These are phyloP conservation scores for Epiblema foenella DNA, from an alignment of 2,888 invertebrate species.

Conservation along the genomic window DNA sequence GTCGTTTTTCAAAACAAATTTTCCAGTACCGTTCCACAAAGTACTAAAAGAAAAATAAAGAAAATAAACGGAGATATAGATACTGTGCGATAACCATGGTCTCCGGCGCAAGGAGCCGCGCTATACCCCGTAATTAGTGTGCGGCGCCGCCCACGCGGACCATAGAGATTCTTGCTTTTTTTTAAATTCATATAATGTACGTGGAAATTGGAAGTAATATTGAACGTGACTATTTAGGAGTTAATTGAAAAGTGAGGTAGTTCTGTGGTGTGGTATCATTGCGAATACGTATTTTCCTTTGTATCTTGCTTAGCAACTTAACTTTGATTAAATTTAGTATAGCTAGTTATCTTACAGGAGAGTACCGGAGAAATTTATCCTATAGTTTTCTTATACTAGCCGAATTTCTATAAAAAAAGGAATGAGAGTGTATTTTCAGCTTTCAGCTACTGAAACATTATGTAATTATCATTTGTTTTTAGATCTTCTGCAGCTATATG, in stretches of 20 bases:
- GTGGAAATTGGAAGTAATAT: conserved; percentile 35
- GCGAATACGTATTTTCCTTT: background rate
- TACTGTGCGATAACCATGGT: conserved; percentile 49
- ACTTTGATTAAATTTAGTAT: too few relatives aligned
- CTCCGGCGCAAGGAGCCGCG: conserved; percentile 54
- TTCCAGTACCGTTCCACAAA: conserved; percentile 17
- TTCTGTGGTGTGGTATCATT: conserved; percentile 6
- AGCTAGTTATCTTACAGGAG: too few relatives aligned
- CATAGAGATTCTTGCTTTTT: conserved; percentile 56
- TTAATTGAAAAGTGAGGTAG: conserved; percentile 40
- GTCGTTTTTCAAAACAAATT: background rate
- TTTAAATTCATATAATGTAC: conserved; percentile 47
- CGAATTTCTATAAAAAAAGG: too few relatives aligned
- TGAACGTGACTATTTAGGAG: conserved; percentile 41
- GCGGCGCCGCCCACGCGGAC: conserved; percentile 70
- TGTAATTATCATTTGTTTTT: too few relatives aligned
- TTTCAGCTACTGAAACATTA: too few relatives aligned
- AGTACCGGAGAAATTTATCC: too few relatives aligned
- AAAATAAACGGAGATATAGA: conserved; percentile 39
- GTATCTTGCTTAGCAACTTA: background rate
- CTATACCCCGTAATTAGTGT: conserved; percentile 76
- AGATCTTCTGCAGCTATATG: too few relatives aligned
- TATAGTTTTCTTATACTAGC: too few relatives aligned
- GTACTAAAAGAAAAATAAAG: conserved; percentile 19
- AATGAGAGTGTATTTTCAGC: too few relatives aligned